These are phyloP conservation scores for Ectemnius continuus DNA, from an alignment of 2,888 invertebrate genomes.

Conservation along the genomic window DNA sequence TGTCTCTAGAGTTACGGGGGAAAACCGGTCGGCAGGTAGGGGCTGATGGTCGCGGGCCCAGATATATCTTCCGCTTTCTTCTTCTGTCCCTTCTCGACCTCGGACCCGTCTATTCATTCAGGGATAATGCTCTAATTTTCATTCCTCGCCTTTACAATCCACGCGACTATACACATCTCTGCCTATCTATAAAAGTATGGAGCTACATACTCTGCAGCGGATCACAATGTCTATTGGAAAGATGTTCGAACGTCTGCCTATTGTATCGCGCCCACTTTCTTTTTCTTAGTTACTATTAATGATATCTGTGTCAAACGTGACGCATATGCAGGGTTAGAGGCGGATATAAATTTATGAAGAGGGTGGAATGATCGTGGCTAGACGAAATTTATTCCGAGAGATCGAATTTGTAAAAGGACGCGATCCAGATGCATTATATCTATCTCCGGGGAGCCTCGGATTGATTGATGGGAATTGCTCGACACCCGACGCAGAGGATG, in stretches of 20 bases:
- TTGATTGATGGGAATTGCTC: neutral
- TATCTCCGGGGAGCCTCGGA: neutral
- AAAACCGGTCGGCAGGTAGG: constrained; percentile 55
- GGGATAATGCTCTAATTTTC: constrained; percentile 9
- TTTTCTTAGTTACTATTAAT: too few species aligned
- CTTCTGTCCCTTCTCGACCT: constrained; percentile 44
- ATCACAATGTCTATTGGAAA: too few species aligned
- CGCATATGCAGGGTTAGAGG: too few species aligned
- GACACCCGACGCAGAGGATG: neutral
- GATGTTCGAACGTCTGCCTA: too few species aligned
- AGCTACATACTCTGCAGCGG: too few species aligned
- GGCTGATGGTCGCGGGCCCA: constrained; percentile 42
- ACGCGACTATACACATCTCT: neutral
- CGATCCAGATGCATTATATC: too few species aligned
- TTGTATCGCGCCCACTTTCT: too few species aligned
- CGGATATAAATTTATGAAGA: too few species aligned
- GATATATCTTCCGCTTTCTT: constrained; percentile 29
- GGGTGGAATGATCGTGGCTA: too few species aligned
- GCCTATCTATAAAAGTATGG: neutral
- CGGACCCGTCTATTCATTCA: constrained; percentile 35
- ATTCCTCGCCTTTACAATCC: neutral
- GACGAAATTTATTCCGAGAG: too few species aligned
- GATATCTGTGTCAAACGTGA: too few species aligned
- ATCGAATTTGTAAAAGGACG: too few species aligned
- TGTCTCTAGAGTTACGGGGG: constrained; percentile 42